These are phyloP conservation scores for Drosophila macrospina DNA, from an alignment of 2,888 invertebrate genomes.

Conservation along the genomic window DNA sequence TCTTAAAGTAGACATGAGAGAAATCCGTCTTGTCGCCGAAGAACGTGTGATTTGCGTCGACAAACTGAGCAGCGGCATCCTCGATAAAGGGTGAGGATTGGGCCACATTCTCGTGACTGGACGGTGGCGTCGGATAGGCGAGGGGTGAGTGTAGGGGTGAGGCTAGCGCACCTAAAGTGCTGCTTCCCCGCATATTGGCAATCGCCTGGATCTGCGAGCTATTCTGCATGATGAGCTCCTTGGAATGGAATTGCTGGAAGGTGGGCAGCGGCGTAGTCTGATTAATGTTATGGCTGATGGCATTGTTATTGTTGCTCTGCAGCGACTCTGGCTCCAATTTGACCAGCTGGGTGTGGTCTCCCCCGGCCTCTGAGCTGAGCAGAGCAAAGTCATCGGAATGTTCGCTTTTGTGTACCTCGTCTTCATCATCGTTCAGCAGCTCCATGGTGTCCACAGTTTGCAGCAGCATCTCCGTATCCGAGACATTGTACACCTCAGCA, in stretches of 20 bases:
- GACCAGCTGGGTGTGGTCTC: conserved; percentile 59
- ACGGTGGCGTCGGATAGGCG: conserved; percentile 94
- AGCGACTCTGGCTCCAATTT: conserved; percentile 63
- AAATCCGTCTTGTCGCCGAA: conserved; percentile 84
- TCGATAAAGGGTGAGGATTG: conserved; percentile 85
- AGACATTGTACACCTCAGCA: conserved; percentile 92
- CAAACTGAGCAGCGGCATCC: conserved; percentile 82
- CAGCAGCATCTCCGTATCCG: conserved; percentile 89
- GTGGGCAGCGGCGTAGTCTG: conserved; percentile 91
- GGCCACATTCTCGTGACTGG: conserved; percentile 91
- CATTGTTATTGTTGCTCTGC: conserved; percentile 10
- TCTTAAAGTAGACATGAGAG: conserved; percentile 81
- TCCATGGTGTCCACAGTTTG: conserved; percentile 89
- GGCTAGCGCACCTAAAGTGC: conserved; percentile 85
- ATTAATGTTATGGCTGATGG: conserved; percentile 28
- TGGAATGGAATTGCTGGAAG: conserved; percentile 92
- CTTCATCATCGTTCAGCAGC: conserved; percentile 88
- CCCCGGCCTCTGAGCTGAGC: conserved; percentile 48
- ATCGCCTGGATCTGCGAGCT: conserved; percentile 79
- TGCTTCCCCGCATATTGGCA: conserved; percentile 84
- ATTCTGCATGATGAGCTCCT: conserved; percentile 86
- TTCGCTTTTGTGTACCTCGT: conserved; percentile 64
- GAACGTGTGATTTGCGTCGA: conserved; percentile 83
- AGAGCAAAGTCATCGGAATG: conserved; percentile 80
- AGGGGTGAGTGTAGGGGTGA: conserved; percentile 90